Percentiles rank a stretch among this genome's conserved stretches.
Conservation (phyloP, 2,888 invertebrate genomes). For the Nebria brevicollis region DNA sequence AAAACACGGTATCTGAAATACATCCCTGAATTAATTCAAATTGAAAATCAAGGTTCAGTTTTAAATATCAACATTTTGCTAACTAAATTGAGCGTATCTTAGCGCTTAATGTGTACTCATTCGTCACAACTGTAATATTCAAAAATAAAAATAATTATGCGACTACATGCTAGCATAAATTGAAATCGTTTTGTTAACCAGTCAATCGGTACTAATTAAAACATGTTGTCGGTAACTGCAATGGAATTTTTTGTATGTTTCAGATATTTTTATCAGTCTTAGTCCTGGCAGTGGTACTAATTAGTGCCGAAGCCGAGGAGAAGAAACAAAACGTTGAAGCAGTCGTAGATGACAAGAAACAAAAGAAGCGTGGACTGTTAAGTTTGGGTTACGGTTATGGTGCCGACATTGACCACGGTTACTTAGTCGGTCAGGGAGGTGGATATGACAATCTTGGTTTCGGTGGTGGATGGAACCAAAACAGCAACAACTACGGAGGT, state of each 20-base stretch:
- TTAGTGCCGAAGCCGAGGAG: conserved; percentile 74
- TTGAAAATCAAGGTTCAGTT: no score
- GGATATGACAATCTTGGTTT: conserved; percentile 58
- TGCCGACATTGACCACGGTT: conserved; percentile 79
- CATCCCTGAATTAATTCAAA: no score
- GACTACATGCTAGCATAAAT: not conserved
- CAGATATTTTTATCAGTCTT: conserved; percentile 80
- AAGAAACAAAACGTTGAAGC: conserved; percentile 63
- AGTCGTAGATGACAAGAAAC: conserved; percentile 71
- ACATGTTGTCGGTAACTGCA: not conserved
- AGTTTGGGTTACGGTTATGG: conserved; percentile 85
- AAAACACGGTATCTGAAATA: no score
- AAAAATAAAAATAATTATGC: no score
- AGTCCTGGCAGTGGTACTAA: conserved; percentile 75
- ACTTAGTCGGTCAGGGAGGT: conserved; percentile 71
- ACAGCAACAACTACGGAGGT: conserved; percentile 50
- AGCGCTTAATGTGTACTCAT: no score
- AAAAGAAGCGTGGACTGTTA: conserved; percentile 83
- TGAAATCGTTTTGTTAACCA: not conserved
- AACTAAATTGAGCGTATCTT: no score
- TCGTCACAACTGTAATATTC: no score
- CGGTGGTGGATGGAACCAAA: conserved; percentile 53
- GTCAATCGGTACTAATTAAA: not conserved
- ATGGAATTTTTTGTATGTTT: conserved; percentile 53
- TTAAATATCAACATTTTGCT: no score